A percentile compares a stretch with the other conserved stretches of the same genome.
phyloP scores from a whole-genome alignment of 1,140 invertebrate genomes.

The Hetaerina americana region DNA sequence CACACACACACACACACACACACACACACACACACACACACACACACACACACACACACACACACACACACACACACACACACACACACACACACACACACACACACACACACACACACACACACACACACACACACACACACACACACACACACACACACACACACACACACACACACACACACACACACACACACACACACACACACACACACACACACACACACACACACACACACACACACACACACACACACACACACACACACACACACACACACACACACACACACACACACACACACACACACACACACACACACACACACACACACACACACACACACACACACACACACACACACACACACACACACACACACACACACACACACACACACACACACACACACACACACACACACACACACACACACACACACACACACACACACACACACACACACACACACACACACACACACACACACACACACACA shows the following conservation, averaged over 20 bases:
- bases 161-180: background rate
- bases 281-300: constrained; percentile 18
- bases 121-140: background rate
- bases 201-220: background rate
- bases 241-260: background rate
- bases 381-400: constrained; percentile 16
- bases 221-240: background rate
- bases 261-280: constrained; percentile 15
- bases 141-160: background rate
- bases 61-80: background rate
- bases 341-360: constrained; percentile 19
- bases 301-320: constrained; percentile 17
- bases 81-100: background rate
- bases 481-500: constrained; percentile 19
- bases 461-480: constrained; percentile 17
- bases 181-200: background rate
- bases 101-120: background rate
- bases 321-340: constrained; percentile 17
- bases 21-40: background rate
- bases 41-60: background rate
- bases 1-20: background rate
- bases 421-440: constrained; percentile 18
- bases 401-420: constrained; percentile 17
- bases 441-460: constrained; percentile 18
- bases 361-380: constrained; percentile 17